Evolutionary conservation across 2,888 invertebrate genomes (phyloP).

Genomic region (Venusia cambrica): DNA sequence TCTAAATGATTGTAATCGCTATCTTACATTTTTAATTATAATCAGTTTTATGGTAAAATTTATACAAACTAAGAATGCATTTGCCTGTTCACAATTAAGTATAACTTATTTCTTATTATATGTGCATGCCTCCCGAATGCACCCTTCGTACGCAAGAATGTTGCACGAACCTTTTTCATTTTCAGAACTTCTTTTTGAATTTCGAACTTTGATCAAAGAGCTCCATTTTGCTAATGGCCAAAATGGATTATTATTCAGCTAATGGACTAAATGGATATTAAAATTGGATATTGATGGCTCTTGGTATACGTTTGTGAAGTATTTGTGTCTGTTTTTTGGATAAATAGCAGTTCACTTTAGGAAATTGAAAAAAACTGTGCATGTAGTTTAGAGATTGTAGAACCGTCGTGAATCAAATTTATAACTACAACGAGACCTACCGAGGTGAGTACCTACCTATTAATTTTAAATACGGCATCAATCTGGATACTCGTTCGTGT

Average conservation of each 20-base stretch:
- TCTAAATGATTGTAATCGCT: too few species aligned
- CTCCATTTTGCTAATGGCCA: constrained; percentile 49
- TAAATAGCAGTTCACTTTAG: not conserved
- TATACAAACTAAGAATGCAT: constrained; percentile 32
- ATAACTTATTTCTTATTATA: constrained; percentile 52
- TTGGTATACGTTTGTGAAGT: constrained; percentile 28
- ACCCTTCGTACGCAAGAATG: constrained; percentile 71
- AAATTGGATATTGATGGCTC: constrained; percentile 46
- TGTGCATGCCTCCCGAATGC: constrained; percentile 78
- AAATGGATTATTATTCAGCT: constrained; percentile 40
- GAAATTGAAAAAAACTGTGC: too few species aligned
- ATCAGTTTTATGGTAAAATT: not conserved
- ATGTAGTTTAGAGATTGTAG: too few species aligned
- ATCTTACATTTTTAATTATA: not conserved
- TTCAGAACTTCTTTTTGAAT: constrained; percentile 49
- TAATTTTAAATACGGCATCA: too few species aligned
- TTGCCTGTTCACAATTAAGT: constrained; percentile 27
- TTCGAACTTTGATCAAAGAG: constrained; percentile 54
- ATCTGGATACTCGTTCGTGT: too few species aligned
- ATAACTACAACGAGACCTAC: too few species aligned
- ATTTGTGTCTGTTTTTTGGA: constrained; percentile 18
- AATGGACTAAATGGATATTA: constrained; percentile 22
- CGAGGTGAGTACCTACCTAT: too few species aligned
- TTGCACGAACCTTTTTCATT: constrained; percentile 68
- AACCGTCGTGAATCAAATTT: too few species aligned